phyloP scores from a whole-genome alignment of 1,140 invertebrate species.

The Camponotus vicinus region DNA sequence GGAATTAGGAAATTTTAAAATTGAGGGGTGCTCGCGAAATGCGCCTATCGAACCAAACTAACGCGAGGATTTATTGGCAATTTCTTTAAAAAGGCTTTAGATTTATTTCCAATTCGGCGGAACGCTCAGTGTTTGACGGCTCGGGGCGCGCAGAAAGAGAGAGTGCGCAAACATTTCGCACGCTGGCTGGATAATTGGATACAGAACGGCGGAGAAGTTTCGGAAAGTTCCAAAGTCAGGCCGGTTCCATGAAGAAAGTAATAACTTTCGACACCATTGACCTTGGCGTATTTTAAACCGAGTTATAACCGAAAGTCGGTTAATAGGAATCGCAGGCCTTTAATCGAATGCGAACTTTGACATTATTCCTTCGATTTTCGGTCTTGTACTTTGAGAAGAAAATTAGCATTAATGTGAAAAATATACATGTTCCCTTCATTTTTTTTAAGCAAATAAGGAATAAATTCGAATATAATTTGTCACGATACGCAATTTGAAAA shows the following conservation, averaged over 20 bases:
- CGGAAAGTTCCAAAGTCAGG: constrained; percentile 55
- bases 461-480: not conserved
- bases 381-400: not conserved
- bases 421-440: not conserved
- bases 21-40: constrained; percentile 75
- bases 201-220: constrained; percentile 51
- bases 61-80: constrained; percentile 84
- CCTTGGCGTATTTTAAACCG: constrained; percentile 64
- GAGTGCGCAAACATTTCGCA: constrained; percentile 49
- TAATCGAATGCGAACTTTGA: constrained; percentile 12
- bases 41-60: constrained; percentile 79
- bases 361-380: not conserved
- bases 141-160: constrained; percentile 11
- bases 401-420: not conserved
- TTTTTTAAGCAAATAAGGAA: not conserved
- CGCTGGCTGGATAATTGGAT: constrained; percentile 66
- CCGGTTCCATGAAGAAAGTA: constrained; percentile 23
- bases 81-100: constrained; percentile 84
- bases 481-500: no score
- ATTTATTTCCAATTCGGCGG: constrained; percentile 82
- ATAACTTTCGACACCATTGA: constrained; percentile 54
- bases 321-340: constrained; percentile 30
- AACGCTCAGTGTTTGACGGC: constrained; percentile 42
- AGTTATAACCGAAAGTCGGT: constrained; percentile 59
- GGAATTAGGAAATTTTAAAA: constrained; percentile 85